Evolutionary conservation across 2,797 vertebrate species (phyloP).

Genomic region (Clarias pachynema): DNA sequence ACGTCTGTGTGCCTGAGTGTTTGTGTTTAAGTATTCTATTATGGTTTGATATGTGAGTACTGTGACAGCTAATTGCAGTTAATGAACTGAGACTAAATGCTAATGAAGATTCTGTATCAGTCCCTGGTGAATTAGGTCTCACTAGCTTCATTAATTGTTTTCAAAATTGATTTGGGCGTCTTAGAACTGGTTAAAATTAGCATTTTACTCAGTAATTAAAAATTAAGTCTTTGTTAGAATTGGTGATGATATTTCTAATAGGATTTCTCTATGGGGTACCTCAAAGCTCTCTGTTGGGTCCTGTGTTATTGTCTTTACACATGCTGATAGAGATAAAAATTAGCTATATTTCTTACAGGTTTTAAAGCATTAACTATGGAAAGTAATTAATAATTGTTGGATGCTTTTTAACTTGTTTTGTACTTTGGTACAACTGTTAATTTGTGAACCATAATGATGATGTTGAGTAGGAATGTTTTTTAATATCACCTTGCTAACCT

Average conservation of each 20-base stretch:
- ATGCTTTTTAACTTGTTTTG: too few relatives aligned
- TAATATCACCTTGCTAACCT: not conserved
- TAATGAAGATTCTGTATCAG: not conserved
- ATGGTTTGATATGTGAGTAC: slow-evolving; percentile 9
- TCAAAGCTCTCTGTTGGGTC: slow-evolving; percentile 3
- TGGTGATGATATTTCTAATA: not conserved
- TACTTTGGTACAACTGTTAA: not conserved
- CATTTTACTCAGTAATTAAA: not conserved
- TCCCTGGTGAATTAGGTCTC: not conserved
- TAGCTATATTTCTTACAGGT: too few relatives aligned
- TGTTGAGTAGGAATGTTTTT: too few relatives aligned
- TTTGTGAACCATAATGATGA: not conserved
- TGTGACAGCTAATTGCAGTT: slow-evolving; percentile 12
- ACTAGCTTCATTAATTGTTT: not conserved
- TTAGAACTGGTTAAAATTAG: not conserved
- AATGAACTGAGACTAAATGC: slow-evolving; percentile 11
- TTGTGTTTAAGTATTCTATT: slow-evolving; percentile 23
- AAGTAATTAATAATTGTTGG: too few relatives aligned
- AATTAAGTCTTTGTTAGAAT: not conserved
- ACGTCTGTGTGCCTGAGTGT: not conserved
- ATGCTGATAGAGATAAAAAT: too few relatives aligned
- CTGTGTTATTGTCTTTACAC: not conserved
- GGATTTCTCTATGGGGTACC: not conserved
- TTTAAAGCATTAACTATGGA: too few relatives aligned
- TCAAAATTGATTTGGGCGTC: not conserved